Conservation (phyloP, 2,888 invertebrate genomes). For the Cephus rjabovi region DNA sequence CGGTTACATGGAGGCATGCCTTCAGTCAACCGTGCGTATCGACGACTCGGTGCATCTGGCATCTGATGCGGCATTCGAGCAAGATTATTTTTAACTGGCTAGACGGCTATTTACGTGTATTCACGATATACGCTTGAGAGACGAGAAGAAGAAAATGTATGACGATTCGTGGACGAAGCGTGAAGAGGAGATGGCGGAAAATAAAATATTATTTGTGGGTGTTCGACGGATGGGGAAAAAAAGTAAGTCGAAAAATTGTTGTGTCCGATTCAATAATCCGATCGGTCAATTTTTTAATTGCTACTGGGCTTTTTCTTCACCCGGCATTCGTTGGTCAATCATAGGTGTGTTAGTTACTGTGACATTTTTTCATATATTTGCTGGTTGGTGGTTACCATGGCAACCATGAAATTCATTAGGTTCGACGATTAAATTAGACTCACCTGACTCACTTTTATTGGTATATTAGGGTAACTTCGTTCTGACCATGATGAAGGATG, state of each 20-base stretch:
- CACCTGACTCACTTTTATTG: neutral
- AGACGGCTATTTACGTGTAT: neutral
- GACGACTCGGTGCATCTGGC: neutral
- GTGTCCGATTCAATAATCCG: no score
- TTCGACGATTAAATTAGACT: neutral
- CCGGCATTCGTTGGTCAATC: no score
- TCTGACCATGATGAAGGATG: neutral
- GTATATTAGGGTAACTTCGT: neutral
- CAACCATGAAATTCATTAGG: neutral
- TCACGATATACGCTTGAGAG: neutral
- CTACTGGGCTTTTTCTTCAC: no score
- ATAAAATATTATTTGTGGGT: no score
- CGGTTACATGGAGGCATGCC: neutral
- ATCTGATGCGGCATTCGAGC: neutral
- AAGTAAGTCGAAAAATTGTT: no score
- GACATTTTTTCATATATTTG: neutral
- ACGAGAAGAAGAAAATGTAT: neutral
- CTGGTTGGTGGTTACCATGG: neutral
- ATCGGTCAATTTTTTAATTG: no score
- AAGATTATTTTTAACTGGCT: neutral
- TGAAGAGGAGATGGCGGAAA: neutral
- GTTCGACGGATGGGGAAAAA: no score
- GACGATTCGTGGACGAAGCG: neutral
- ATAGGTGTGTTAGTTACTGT: no score
- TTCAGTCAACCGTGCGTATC: neutral